Percentiles rank a stretch among this genome's conserved stretches.
phyloP scores from a whole-genome alignment of 2,797 vertebrate genomes.

The Clangula hyemalis region DNA sequence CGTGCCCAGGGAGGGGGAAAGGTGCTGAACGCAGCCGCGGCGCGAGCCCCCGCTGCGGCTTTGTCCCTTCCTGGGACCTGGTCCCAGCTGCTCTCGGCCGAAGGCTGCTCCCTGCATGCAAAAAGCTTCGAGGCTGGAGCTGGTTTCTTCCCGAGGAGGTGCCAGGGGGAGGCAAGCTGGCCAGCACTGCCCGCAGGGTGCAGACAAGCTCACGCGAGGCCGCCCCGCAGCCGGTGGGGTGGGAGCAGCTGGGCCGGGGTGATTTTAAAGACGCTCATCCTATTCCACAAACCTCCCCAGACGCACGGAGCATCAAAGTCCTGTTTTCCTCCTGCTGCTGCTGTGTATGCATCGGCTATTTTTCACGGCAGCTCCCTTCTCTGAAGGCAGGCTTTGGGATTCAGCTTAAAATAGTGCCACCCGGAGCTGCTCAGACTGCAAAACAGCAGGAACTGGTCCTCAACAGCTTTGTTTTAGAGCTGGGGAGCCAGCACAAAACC shows the following conservation, averaged over 20 bases:
- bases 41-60: neutral
- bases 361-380: neutral
- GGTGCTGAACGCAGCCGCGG: neutral
- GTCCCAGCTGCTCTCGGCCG: neutral
- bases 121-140: accelerated
- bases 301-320: neutral
- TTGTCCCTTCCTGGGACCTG: neutral
- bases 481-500: neutral
- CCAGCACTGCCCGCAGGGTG: neutral
- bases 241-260: neutral
- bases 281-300: no score
- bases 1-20: neutral
- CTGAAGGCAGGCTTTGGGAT: neutral
- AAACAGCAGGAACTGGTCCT: neutral
- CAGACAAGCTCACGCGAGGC: neutral
- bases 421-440: neutral
- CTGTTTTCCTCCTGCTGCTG: neutral
- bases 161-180: neutral
- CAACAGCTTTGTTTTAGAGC: neutral
- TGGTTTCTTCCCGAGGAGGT: accelerated
- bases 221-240: accelerated
- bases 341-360: accelerated
- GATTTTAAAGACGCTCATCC: accelerated
- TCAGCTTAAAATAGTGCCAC: neutral
- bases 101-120: neutral